Conservation (phyloP, 2,113 vertebrate species). For the Gadus macrocephalus region DNA sequence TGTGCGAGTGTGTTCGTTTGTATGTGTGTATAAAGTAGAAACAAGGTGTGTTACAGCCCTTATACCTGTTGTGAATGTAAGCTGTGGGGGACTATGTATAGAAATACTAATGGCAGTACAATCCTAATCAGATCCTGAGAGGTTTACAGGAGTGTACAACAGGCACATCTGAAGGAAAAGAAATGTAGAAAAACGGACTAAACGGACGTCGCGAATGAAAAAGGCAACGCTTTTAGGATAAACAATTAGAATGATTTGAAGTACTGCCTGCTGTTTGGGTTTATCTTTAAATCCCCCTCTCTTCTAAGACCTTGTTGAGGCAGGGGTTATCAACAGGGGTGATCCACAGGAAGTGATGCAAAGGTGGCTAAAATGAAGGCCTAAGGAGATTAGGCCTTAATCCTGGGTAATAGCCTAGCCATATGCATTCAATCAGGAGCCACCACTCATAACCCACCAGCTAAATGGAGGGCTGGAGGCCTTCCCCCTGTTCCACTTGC, state of each 20-base stretch:
- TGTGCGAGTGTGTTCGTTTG: too few species aligned
- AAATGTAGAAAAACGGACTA: neutral
- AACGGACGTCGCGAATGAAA: neutral
- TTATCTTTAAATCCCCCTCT: neutral
- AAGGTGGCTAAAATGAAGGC: slow-evolving; percentile 29
- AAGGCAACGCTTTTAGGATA: neutral
- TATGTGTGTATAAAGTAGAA: too few species aligned
- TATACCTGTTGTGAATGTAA: too few species aligned
- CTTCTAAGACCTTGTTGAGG: slow-evolving; percentile 41
- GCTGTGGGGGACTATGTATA: too few species aligned
- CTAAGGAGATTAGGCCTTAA: slow-evolving; percentile 59
- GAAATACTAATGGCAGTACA: too few species aligned
- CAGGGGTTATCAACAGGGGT: slow-evolving; percentile 31
- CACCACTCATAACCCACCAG: slow-evolving; percentile 33
- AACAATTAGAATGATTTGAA: neutral
- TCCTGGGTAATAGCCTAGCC: slow-evolving; percentile 50
- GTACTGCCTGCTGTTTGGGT: neutral
- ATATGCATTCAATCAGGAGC: slow-evolving; percentile 47
- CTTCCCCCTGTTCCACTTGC: slow-evolving; percentile 1
- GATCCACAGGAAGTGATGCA: slow-evolving; percentile 55
- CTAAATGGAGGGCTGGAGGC: slow-evolving; percentile 45
- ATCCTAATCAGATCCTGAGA: too few species aligned
- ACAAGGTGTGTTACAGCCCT: too few species aligned
- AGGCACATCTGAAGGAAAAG: slow-evolving; percentile 9
- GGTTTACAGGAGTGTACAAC: too few species aligned